Evolutionary conservation across 2,113 vertebrate species (phyloP).

Genomic region (Gnathonemus echidnorhynchus): DNA sequence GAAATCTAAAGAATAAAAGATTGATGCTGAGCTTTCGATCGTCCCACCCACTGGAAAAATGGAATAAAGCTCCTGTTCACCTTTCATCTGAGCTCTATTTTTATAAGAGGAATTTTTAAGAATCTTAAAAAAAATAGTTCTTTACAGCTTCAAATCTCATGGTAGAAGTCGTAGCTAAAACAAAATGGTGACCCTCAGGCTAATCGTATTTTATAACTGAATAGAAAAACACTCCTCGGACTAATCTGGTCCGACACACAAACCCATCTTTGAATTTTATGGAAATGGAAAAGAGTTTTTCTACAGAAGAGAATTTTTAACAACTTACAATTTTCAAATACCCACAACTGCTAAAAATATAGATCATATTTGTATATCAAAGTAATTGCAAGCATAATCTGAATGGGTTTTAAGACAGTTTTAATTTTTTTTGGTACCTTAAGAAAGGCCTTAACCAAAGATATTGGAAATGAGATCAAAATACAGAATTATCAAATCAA

Average conservation of each 20-base stretch:
- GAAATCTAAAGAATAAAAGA: slow-evolving; percentile 12
- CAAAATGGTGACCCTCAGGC: background rate
- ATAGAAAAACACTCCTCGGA: background rate
- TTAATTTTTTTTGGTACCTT: background rate
- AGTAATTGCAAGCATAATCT: background rate
- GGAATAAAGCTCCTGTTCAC: background rate
- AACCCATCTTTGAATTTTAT: background rate
- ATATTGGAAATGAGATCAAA: background rate
- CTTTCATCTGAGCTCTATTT: background rate
- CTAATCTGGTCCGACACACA: background rate
- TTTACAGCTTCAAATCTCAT: background rate
- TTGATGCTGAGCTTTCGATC: background rate
- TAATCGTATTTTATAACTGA: background rate
- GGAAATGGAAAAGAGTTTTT: background rate
- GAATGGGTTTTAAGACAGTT: background rate
- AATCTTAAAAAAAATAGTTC: background rate
- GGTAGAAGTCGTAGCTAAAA: background rate
- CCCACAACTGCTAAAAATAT: background rate
- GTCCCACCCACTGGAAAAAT: slow-evolving; percentile 8
- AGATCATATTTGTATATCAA: background rate
- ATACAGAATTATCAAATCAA: background rate
- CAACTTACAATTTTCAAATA: background rate
- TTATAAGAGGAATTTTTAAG: background rate
- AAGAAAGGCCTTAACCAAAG: background rate
- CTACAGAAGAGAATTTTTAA: background rate